Evolutionary conservation across 1,140 invertebrate species (phyloP).

Genomic region (Sminthurinus signatus): DNA sequence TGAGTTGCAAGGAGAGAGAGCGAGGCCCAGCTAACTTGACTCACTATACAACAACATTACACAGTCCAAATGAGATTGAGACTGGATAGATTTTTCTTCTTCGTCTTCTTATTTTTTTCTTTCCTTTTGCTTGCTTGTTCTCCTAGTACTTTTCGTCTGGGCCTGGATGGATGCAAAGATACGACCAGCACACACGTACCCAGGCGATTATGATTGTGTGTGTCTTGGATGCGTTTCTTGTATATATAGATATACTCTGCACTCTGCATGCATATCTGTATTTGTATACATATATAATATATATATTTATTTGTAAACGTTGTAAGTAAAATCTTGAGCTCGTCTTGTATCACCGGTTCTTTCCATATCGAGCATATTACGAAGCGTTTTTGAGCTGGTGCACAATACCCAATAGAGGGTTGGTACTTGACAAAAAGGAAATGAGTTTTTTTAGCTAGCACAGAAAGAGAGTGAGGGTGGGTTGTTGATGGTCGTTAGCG

Average conservation of each 20-base stretch:
- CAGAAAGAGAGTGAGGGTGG: slow-evolving; percentile 36
- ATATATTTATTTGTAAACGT: background rate
- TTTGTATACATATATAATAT: background rate
- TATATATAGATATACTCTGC: background rate
- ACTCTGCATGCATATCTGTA: background rate
- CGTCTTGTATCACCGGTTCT: slow-evolving; percentile 32
- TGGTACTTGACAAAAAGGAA: slow-evolving; percentile 41
- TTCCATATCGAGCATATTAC: slow-evolving; percentile 22
- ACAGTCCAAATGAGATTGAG: too few relatives aligned
- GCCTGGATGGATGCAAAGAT: background rate
- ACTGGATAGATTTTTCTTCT: too few relatives aligned
- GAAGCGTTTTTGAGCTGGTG: slow-evolving; percentile 26
- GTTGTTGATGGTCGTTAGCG: slow-evolving; percentile 41
- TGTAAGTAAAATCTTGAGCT: slow-evolving; percentile 19
- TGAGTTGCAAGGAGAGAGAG: slow-evolving; percentile 3
- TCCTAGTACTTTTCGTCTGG: background rate
- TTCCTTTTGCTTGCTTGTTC: too few relatives aligned
- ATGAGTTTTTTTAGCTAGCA: slow-evolving; percentile 42
- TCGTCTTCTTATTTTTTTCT: too few relatives aligned
- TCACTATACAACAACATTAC: too few relatives aligned
- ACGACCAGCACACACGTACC: too few relatives aligned
- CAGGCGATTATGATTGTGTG: background rate
- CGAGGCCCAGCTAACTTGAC: too few relatives aligned
- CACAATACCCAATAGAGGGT: slow-evolving; percentile 36
- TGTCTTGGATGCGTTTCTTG: background rate